Evolutionary conservation across 2,888 invertebrate species (phyloP), one percentile per base, ranked within the genome.

Genomic region (Leptopilina syphax): DNA sequence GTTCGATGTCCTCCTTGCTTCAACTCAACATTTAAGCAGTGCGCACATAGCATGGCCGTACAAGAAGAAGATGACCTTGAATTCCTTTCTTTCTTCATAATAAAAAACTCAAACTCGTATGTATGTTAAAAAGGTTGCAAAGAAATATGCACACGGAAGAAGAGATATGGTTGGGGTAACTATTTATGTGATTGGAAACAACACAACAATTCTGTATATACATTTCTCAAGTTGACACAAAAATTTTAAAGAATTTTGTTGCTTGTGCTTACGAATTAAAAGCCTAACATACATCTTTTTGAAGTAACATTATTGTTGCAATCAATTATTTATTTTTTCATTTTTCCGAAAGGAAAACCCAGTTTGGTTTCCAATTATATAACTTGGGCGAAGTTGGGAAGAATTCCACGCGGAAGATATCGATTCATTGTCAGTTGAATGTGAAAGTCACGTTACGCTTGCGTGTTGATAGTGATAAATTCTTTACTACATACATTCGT

Each of bases 51-150:
- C 34, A 41, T 79, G 66, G 70, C 79, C 24, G 47, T 80, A 81
- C 77, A 83, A 82, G 81, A 83, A 83, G 80, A 82, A 82, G 80
- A 73, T 80, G 79, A 82, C 83, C 83, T 83, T 83, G 83, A 77
- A 80, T 81, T 79, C 70, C 80, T 81, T 81, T 81, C 77, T 78
- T 82, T 73, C 78, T 73, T 76, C 60, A 79, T 78, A 82, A 24
- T 34, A 57, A 34, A 27, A 54, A 54, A 70, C 57, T 57, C 34
- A 34, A 73, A 34, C 73, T 27, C 3, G 73, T 34, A 44, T 60
- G 57, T 34, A 4, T 73, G 12, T 34, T 57, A 73, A 57, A 57
- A 57, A 34, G 63, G 63, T 24, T 63, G 8, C 63, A 18, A 18
- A 63, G 6, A 63, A 63, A 63, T n/a, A 50, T 12, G 10, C 12